These are phyloP conservation scores for Apamea monoglypha DNA, from an alignment of 2,888 invertebrate species.

Conservation along the genomic window DNA sequence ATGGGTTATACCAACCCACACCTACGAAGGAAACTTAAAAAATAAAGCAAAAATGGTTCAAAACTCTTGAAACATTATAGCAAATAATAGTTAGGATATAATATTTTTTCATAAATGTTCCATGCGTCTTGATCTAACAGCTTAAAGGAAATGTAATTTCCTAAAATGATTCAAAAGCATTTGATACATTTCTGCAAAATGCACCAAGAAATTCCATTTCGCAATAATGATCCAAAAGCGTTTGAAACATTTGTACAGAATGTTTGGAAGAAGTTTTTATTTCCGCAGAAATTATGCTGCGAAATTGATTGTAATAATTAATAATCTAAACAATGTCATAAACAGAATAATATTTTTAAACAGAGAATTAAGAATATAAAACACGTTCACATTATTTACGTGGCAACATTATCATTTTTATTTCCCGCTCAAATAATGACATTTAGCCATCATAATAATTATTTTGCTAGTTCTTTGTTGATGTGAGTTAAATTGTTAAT, in stretches of 20 bases:
- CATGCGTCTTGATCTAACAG: too few species aligned
- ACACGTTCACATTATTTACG: background rate
- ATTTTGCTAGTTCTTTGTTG: background rate
- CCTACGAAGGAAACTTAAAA: too few species aligned
- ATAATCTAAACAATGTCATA: conserved; percentile 5
- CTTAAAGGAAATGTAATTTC: too few species aligned
- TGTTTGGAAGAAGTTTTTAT: conserved; percentile 8
- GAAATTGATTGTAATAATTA: conserved; percentile 3
- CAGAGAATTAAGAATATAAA: conserved; percentile 3
- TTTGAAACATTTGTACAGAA: conserved; percentile 12
- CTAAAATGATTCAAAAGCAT: background rate
- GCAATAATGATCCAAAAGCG: background rate
- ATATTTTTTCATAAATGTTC: too few species aligned
- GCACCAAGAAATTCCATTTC: too few species aligned
- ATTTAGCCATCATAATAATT: background rate
- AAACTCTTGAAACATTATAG: too few species aligned
- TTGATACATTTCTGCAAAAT: too few species aligned
- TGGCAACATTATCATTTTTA: conserved; percentile 9
- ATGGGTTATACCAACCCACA: too few species aligned
- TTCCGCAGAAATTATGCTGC: background rate
- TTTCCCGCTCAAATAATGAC: conserved; percentile 5
- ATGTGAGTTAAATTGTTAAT: conserved; percentile 8
- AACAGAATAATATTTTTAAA: background rate
- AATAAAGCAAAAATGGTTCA: too few species aligned
- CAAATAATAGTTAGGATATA: too few species aligned